Evolutionary conservation across 30 jellyfish, hydroid and myxozoan species (phyloP).

Genomic region (Sanderia malayensis): DNA sequence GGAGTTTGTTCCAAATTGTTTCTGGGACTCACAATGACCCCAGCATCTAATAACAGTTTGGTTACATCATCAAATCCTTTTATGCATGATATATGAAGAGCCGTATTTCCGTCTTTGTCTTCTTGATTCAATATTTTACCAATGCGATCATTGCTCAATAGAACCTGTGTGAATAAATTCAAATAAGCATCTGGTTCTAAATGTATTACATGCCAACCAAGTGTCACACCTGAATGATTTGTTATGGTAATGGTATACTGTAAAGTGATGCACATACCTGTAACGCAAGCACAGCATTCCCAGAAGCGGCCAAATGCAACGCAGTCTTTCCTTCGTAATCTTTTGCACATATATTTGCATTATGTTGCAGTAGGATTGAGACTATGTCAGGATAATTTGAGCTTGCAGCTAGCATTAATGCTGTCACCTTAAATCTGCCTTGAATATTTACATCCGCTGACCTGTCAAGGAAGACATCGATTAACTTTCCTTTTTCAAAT

Average conservation of each 20-base stretch:
- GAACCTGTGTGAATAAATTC: too few relatives aligned
- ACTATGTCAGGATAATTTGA: slow-evolving; percentile 55
- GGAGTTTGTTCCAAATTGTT: slow-evolving; percentile 81
- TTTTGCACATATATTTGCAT: slow-evolving; percentile 62
- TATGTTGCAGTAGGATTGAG: slow-evolving; percentile 37
- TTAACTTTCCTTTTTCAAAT: too few relatives aligned
- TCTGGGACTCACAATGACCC: slow-evolving; percentile 66
- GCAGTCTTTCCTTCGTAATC: slow-evolving; percentile 91
- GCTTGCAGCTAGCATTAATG: slow-evolving; percentile 86
- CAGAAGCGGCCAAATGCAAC: slow-evolving; percentile 73
- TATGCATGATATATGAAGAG: slow-evolving; percentile 82
- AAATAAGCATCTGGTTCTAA: too few relatives aligned
- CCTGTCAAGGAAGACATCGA: too few relatives aligned
- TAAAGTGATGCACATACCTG: too few relatives aligned
- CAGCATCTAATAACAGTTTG: slow-evolving; percentile 49
- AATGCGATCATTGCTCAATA: slow-evolving; percentile 25
- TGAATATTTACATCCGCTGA: slow-evolving; percentile 62
- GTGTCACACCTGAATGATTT: too few relatives aligned
- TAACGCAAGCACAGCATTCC: slow-evolving; percentile 58
- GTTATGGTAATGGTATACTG: too few relatives aligned
- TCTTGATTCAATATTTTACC: slow-evolving; percentile 41
- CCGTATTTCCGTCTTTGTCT: slow-evolving; percentile 86
- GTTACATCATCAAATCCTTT: slow-evolving; percentile 81
- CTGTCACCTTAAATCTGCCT: slow-evolving; percentile 65
- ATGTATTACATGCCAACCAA: too few relatives aligned